Conservation (phyloP, 2,113 vertebrate genomes). For the Crypturellus undulatus region DNA sequence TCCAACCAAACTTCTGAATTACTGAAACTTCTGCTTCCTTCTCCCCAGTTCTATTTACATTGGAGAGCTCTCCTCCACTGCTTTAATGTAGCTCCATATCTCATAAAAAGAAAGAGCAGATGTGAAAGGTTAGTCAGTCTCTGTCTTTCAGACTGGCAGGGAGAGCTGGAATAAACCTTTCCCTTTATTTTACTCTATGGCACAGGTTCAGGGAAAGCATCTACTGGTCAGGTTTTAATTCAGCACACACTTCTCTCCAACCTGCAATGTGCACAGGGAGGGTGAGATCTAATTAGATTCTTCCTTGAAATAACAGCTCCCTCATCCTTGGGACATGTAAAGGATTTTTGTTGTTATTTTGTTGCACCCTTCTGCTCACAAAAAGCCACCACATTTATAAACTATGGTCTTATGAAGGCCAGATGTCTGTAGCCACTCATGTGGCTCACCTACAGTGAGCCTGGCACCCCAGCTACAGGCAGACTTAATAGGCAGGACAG, state of each 20-base stretch:
- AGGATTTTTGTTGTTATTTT: not conserved
- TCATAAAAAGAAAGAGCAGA: not conserved
- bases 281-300: not conserved
- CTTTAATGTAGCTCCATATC: not conserved
- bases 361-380: not conserved
- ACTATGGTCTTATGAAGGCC: not conserved
- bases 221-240: too few species aligned
- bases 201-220: not conserved
- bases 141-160: not conserved
- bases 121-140: not conserved
- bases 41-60: not conserved
- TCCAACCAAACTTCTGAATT: not conserved
- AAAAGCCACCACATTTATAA: not conserved
- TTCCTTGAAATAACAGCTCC: not conserved
- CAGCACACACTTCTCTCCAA: not conserved
- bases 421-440: not conserved
- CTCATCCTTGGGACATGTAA: not conserved
- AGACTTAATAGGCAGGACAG: not conserved
- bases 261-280: not conserved
- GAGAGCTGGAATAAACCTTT: not conserved
- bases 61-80: not conserved
- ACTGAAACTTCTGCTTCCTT: not conserved
- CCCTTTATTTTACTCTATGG: not conserved
- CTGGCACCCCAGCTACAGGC: not conserved
- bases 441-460: not conserved